These are phyloP conservation scores for Labeo calbasu DNA, from an alignment of 2,797 vertebrate species.

Conservation along the genomic window DNA sequence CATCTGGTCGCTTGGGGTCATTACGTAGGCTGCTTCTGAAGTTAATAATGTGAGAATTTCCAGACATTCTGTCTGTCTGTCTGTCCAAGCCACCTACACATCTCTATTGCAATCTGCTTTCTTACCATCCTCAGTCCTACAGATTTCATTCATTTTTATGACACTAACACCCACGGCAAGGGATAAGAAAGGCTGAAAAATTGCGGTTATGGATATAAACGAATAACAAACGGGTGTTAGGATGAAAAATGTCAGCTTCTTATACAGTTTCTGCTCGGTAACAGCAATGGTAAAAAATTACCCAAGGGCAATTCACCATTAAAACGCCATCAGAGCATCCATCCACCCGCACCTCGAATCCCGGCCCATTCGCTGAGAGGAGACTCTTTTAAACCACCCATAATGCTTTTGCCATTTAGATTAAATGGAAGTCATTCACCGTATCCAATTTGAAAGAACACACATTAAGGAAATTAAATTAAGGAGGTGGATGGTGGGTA, in stretches of 20 bases:
- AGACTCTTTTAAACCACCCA: slow-evolving; percentile 26
- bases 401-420: slow-evolving; percentile 40
- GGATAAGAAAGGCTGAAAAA: slow-evolving; percentile 16
- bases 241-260: slow-evolving; percentile 30
- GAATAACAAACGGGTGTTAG: slow-evolving; percentile 10
- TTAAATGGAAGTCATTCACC: slow-evolving; percentile 49
- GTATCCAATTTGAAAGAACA: slow-evolving; percentile 28
- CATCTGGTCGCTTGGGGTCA: neutral
- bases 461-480: slow-evolving; percentile 45
- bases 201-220: slow-evolving; percentile 7
- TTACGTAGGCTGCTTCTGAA: slow-evolving; percentile 25
- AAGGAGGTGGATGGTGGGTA: slow-evolving; percentile 6
- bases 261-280: neutral
- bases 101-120: slow-evolving; percentile 26
- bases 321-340: slow-evolving; percentile 17
- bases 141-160: slow-evolving; percentile 36
- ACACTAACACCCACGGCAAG: slow-evolving; percentile 24
- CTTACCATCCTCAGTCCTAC: neutral
- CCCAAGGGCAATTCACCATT: slow-evolving; percentile 21
- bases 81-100: slow-evolving; percentile 5
- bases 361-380: neutral
- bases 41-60: slow-evolving; percentile 6
- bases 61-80: neutral
- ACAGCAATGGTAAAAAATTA: slow-evolving; percentile 23
- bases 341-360: neutral